Evolutionary conservation across 2,113 vertebrate genomes (phyloP).

Genomic region (Phyllostomus hastatus): DNA sequence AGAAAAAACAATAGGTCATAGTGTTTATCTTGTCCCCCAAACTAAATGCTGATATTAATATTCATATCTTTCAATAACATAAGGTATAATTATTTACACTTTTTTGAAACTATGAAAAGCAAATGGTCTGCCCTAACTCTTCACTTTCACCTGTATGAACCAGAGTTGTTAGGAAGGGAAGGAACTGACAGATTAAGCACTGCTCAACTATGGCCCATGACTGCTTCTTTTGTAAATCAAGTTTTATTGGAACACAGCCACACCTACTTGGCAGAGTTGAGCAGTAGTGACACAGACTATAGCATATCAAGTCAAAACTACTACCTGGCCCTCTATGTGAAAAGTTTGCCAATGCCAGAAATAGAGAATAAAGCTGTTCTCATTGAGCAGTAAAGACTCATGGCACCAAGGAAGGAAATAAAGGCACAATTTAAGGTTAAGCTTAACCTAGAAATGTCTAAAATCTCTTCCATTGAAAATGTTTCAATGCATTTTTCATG

Average conservation of each 20-base stretch:
- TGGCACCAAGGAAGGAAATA: constrained; percentile 22
- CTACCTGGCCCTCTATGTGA: background rate
- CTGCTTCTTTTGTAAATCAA: background rate
- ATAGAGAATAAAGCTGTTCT: background rate
- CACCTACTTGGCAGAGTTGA: background rate
- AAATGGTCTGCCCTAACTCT: background rate
- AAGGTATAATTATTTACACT: background rate
- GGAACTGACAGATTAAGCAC: background rate
- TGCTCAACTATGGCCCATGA: background rate
- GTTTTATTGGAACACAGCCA: background rate
- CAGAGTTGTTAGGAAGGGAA: background rate
- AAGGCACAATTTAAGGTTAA: background rate
- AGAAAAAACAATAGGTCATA: background rate
- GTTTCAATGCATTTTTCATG: constrained; percentile 52
- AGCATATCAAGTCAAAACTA: background rate
- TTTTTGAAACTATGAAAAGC: background rate
- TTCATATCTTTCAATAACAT: background rate
- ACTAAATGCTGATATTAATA: constrained; percentile 10
- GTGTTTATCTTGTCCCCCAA: background rate
- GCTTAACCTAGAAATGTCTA: constrained; percentile 48
- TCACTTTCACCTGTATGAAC: background rate
- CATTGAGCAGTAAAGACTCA: background rate
- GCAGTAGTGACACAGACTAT: background rate
- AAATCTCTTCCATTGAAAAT: constrained; percentile 40
- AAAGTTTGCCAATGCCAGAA: background rate